A percentile compares a stretch with the other conserved stretches of the same genome.
These are phyloP conservation scores for Hirtodrosophila cameraria DNA, from an alignment of 2,888 invertebrate species.

Conservation along the genomic window DNA sequence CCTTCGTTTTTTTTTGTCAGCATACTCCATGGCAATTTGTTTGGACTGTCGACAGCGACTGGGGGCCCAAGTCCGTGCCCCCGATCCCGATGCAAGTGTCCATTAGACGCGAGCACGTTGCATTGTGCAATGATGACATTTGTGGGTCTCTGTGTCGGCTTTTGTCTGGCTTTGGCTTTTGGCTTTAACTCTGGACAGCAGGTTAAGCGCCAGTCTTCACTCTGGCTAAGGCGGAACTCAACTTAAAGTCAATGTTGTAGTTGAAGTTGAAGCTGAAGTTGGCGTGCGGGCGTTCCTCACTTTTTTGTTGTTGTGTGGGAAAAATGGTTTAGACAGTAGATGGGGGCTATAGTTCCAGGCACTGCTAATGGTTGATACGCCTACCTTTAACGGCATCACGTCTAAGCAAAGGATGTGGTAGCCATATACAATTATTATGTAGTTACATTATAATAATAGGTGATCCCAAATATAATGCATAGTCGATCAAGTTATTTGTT, in stretches of 20 bases:
- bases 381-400: slow-evolving; percentile 3
- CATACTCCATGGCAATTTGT: slow-evolving; percentile 47
- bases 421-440: not conserved
- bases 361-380: slow-evolving; percentile 23
- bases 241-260: slow-evolving; percentile 2
- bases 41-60: slow-evolving; percentile 35
- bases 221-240: slow-evolving; percentile 32
- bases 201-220: slow-evolving; percentile 50
- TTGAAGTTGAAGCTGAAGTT: slow-evolving; percentile 5
- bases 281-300: slow-evolving; percentile 30
- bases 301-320: slow-evolving; percentile 17
- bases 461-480: too few species aligned
- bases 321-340: too few species aligned
- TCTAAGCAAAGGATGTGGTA: slow-evolving; percentile 17
- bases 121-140: slow-evolving; percentile 63
- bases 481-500: too few species aligned
- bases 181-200: slow-evolving; percentile 25
- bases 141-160: slow-evolving; percentile 57
- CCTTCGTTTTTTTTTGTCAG: not conserved
- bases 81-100: slow-evolving; percentile 37
- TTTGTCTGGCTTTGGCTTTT: slow-evolving; percentile 27
- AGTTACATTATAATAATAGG: not conserved
- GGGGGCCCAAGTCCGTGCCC: slow-evolving; percentile 3
- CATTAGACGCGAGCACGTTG: slow-evolving; percentile 51
- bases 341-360: slow-evolving; percentile 11